Evolutionary conservation across 35 echinoderm and acorn worm genomes (phyloP).

Genomic region (Ophioderma brevispina): DNA sequence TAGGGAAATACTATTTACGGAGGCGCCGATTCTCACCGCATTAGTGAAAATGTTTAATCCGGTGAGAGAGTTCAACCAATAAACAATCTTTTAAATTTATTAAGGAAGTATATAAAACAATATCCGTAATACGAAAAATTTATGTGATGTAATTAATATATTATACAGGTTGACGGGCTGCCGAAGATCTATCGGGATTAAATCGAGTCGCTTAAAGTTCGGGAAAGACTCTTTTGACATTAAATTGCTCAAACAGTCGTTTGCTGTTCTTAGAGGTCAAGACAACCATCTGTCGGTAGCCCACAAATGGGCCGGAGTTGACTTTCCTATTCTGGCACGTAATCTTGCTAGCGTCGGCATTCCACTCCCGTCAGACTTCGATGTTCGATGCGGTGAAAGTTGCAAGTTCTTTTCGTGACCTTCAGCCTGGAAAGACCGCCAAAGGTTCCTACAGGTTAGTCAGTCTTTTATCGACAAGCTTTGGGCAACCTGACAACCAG

Average conservation of each 20-base stretch:
- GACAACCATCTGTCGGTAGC: neutral
- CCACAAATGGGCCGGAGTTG: neutral
- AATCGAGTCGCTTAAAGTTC: neutral
- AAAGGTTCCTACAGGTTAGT: neutral
- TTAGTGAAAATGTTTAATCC: too few relatives aligned
- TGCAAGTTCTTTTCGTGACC: neutral
- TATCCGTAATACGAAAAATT: neutral
- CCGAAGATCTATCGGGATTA: neutral
- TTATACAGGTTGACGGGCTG: too few relatives aligned
- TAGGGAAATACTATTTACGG: too few relatives aligned
- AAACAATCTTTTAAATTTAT: too few relatives aligned
- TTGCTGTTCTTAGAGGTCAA: neutral
- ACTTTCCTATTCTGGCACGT: neutral
- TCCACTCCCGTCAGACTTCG: neutral
- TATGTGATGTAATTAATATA: too few relatives aligned
- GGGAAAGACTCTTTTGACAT: neutral
- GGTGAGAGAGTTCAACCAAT: too few relatives aligned
- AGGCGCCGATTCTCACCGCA: too few relatives aligned
- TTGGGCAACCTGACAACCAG: neutral
- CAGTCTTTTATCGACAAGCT: neutral
- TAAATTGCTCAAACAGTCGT: neutral
- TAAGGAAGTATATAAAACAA: too few relatives aligned
- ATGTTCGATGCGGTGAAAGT: neutral
- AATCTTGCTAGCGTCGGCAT: neutral
- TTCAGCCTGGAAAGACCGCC: neutral